Conservation (phyloP, 2,113 vertebrate species). For the Amphilophus citrinellus region DNA sequence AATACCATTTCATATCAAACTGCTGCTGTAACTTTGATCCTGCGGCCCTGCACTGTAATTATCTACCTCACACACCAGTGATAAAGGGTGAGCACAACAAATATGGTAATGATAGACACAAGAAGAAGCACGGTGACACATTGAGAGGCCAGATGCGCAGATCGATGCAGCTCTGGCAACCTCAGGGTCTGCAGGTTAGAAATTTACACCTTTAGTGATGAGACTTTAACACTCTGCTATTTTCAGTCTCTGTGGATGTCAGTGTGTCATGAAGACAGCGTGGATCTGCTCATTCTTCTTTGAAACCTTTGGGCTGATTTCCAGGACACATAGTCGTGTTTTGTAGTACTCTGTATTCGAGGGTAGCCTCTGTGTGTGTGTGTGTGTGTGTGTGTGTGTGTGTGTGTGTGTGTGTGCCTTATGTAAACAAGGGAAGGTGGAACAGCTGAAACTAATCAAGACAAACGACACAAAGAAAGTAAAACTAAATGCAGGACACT, state of each 20-base stretch:
- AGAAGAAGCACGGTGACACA: constrained; percentile 11
- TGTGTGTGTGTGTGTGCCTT: no score
- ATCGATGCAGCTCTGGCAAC: constrained; percentile 40
- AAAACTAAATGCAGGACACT: neutral
- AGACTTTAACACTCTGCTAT: neutral
- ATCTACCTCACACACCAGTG: neutral
- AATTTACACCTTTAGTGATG: constrained; percentile 35
- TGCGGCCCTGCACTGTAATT: neutral
- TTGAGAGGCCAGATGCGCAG: constrained; percentile 21
- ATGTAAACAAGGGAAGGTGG: no score
- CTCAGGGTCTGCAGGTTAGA: constrained; percentile 22
- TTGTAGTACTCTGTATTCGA: fast-evolving
- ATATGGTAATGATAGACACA: constrained; percentile 17
- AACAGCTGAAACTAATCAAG: neutral
- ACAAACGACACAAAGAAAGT: neutral
- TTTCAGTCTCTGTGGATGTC: neutral
- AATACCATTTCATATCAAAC: neutral
- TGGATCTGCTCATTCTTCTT: neutral
- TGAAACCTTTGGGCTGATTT: neutral
- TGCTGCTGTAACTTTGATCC: neutral
- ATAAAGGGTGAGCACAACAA: constrained; percentile 4
- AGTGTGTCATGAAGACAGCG: neutral
- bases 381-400: no score
- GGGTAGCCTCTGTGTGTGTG: neutral
- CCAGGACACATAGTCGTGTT: neutral